A percentile compares a stretch with the other conserved stretches of the same genome.
phyloP scores from a whole-genome alignment of 2,797 vertebrate species.

The Leptoclinus maculatus region DNA sequence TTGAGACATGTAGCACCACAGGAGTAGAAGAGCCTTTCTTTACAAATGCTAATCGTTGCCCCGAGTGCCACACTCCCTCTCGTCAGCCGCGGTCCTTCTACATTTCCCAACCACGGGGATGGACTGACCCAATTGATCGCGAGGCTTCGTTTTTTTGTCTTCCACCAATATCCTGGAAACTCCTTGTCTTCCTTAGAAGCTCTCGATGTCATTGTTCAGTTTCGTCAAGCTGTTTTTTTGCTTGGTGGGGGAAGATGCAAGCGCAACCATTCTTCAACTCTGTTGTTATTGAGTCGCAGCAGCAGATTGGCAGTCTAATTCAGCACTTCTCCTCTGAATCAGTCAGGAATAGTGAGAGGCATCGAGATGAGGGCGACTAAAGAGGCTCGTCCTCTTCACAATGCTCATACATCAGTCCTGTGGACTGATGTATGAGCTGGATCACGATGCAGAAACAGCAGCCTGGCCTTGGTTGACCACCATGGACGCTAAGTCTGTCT shows the following conservation, averaged over 20 bases:
- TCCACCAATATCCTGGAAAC: constrained; percentile 17
- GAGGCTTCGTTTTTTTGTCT: constrained; percentile 28
- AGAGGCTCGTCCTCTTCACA: no score
- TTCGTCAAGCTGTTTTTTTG: constrained; percentile 37
- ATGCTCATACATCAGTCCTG: no score
- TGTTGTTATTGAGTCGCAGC: constrained; percentile 40
- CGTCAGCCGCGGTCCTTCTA: constrained; percentile 32
- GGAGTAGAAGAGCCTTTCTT: constrained; percentile 44
- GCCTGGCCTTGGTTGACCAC: no score
- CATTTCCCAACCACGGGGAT: constrained; percentile 27
- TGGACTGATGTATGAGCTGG: no score
- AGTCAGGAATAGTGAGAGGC: not conserved
- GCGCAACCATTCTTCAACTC: constrained; percentile 27
- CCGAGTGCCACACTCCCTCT: constrained; percentile 42
- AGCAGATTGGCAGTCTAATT: constrained; percentile 39
- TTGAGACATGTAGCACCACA: constrained; percentile 55
- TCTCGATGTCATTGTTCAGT: constrained; percentile 27
- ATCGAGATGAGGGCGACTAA: no score
- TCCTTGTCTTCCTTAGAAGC: constrained; percentile 23
- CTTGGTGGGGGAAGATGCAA: constrained; percentile 26
- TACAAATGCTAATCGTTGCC: constrained; percentile 67
- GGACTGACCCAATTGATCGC: constrained; percentile 45
- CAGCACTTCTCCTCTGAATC: constrained; percentile 22
- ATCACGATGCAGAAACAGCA: no score
- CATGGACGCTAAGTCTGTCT: no score